Conservation (phyloP, 2,797 vertebrate genomes). For the Apogon hyalosoma region DNA sequence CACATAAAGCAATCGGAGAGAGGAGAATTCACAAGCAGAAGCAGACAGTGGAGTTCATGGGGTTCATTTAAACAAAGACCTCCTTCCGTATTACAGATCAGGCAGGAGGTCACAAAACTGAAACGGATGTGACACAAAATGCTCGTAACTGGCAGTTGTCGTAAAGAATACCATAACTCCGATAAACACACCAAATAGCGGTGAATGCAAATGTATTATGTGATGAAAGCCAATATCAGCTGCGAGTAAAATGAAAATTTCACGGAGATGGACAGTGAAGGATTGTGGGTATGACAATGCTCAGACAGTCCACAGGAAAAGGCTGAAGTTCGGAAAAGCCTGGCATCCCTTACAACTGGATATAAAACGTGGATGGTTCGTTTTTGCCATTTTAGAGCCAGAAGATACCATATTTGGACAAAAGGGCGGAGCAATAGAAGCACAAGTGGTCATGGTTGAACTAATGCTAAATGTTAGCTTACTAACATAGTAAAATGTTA, state of each 20-base stretch:
- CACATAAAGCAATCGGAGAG: constrained; percentile 27
- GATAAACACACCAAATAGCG: neutral
- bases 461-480: too few species aligned
- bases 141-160: too few species aligned
- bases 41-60: constrained; percentile 5
- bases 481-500: too few species aligned
- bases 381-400: too few species aligned
- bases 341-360: neutral
- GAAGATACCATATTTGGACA: too few species aligned
- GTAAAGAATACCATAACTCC: constrained; percentile 1
- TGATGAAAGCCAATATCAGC: constrained; percentile 18
- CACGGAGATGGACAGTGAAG: constrained; percentile 12
- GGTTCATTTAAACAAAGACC: neutral
- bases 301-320: neutral
- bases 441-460: too few species aligned
- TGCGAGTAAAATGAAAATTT: neutral
- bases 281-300: neutral
- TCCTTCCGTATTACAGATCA: neutral
- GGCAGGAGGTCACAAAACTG: neutral
- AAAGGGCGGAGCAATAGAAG: too few species aligned
- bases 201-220: neutral
- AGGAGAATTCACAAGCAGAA: constrained; percentile 17
- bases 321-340: neutral
- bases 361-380: too few species aligned
- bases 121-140: neutral